These are phyloP conservation scores for Chondrosia reniformis DNA, from an alignment of 37 sponge, comb jelly and placozoan species.

Conservation along the genomic window DNA sequence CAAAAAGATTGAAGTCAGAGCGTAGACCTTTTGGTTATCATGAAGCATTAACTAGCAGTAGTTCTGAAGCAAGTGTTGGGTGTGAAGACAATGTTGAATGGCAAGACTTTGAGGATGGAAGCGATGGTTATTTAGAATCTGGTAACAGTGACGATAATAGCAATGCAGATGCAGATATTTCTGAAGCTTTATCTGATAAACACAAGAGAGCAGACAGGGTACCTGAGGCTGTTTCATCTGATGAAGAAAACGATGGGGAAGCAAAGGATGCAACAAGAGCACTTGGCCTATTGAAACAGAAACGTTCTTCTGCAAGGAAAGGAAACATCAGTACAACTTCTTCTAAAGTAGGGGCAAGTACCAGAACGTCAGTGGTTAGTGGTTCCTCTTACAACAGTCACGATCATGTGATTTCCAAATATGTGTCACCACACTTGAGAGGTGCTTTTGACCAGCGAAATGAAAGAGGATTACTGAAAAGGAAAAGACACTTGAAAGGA, in stretches of 20 bases:
- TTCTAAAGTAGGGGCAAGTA: too few species aligned
- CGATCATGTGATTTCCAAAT: too few species aligned
- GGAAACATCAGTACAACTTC: too few species aligned
- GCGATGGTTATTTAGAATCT: constrained; percentile 11
- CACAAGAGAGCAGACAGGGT: too few species aligned
- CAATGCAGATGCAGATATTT: background rate
- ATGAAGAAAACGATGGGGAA: background rate
- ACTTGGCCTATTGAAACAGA: background rate
- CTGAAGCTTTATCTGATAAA: background rate
- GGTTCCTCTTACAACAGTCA: too few species aligned
- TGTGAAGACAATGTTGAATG: background rate
- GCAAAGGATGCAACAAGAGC: background rate
- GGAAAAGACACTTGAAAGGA: constrained; percentile 53
- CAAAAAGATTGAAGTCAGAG: background rate
- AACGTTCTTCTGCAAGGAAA: too few species aligned
- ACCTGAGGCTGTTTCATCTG: constrained; percentile 3
- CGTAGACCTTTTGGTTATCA: background rate
- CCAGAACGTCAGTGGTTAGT: too few species aligned
- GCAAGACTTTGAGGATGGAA: background rate
- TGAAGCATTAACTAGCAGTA: background rate
- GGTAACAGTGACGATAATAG: background rate
- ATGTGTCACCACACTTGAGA: too few species aligned
- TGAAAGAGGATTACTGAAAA: too few species aligned
- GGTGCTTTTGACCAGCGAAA: too few species aligned
- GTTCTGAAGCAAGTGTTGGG: background rate